phyloP scores from a whole-genome alignment of 2,797 vertebrate genomes.

The Mus spretus region DNA sequence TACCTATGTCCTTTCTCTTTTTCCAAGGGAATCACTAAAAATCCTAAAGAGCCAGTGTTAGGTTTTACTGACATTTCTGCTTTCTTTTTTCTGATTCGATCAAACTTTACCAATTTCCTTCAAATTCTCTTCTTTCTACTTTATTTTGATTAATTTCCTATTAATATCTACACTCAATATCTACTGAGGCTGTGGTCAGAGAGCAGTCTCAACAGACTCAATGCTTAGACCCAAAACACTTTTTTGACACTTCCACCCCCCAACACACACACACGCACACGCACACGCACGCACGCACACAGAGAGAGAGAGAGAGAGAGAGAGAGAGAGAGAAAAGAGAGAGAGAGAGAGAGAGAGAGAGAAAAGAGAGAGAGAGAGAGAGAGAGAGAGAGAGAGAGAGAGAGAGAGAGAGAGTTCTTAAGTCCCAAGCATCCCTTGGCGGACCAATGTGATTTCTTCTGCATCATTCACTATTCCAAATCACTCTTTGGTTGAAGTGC shows the following conservation, averaged over 20 bases:
- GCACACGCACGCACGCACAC: too few species aligned
- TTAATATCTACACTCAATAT: background rate
- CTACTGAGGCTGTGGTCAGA: background rate
- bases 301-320: too few species aligned
- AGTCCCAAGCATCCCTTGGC: background rate
- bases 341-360: too few species aligned
- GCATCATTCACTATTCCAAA: background rate
- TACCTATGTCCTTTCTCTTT: background rate
- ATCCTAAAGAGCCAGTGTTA: background rate
- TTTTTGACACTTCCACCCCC: background rate
- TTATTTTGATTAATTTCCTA: background rate
- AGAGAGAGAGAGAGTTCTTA: background rate
- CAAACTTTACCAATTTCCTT: background rate
- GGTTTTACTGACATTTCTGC: background rate
- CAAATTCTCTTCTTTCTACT: background rate
- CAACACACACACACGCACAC: too few species aligned
- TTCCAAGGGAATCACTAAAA: conserved; percentile 26
- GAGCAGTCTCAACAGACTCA: background rate
- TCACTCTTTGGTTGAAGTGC: background rate
- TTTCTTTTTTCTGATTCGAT: background rate
- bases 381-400: too few species aligned
- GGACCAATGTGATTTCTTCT: background rate
- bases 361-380: too few species aligned
- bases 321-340: too few species aligned
- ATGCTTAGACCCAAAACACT: background rate